These are phyloP conservation scores for Anguilla rostrata DNA, from an alignment of 2,113 vertebrate species.

Conservation along the genomic window DNA sequence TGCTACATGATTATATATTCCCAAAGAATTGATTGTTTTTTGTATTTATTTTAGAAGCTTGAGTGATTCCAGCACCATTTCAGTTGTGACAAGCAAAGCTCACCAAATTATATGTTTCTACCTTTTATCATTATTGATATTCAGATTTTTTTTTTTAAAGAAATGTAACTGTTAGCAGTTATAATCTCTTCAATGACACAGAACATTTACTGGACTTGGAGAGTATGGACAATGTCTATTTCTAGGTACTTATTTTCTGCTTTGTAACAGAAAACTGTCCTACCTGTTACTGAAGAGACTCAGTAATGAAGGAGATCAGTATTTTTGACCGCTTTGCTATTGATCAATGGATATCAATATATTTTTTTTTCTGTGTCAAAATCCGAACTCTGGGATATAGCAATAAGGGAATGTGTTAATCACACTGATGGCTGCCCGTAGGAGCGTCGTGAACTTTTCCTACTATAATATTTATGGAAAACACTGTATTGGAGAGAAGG, in stretches of 20 bases:
- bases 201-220: slow-evolving; percentile 40
- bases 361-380: slow-evolving; percentile 61
- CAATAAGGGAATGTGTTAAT: slow-evolving; percentile 64
- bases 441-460: slow-evolving; percentile 27
- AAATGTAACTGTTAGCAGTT: slow-evolving; percentile 25
- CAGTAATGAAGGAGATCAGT: slow-evolving; percentile 51
- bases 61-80: slow-evolving; percentile 51
- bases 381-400: slow-evolving; percentile 57
- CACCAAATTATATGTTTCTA: slow-evolving; percentile 57
- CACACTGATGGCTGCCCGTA: neutral
- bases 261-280: slow-evolving; percentile 49
- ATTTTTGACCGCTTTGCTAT: slow-evolving; percentile 63
- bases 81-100: slow-evolving; percentile 57
- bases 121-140: slow-evolving; percentile 24
- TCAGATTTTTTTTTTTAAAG: slow-evolving; percentile 52
- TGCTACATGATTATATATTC: slow-evolving; percentile 61
- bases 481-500: slow-evolving; percentile 39
- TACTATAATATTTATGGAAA: slow-evolving; percentile 29
- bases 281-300: slow-evolving; percentile 45
- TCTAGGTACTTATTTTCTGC: slow-evolving; percentile 49
- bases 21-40: slow-evolving; percentile 64
- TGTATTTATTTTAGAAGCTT: slow-evolving; percentile 63
- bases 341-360: slow-evolving; percentile 59
- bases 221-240: slow-evolving; percentile 48
- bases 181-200: slow-evolving; percentile 4